A percentile compares a stretch with the other conserved stretches of the same genome.
Evolutionary conservation across 2,113 vertebrate species (phyloP).

Genomic region (Cromileptes altivelis): DNA sequence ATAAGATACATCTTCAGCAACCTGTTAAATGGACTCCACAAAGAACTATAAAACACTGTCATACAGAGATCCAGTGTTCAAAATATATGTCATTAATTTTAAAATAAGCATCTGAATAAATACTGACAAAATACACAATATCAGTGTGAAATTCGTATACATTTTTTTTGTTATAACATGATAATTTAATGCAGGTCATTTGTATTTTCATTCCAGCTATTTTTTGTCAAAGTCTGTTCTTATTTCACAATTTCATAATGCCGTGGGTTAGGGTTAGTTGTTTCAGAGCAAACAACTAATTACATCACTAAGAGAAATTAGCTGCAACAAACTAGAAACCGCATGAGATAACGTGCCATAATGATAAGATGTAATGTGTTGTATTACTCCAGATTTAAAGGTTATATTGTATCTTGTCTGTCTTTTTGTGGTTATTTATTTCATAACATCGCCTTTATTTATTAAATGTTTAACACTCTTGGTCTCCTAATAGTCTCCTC

Average conservation of each 20-base stretch:
- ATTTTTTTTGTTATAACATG: too few relatives aligned
- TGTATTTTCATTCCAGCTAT: not conserved
- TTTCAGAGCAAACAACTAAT: too few relatives aligned
- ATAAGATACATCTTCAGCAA: too few relatives aligned
- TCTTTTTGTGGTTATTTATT: not conserved
- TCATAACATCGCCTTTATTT: not conserved
- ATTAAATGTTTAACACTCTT: not conserved
- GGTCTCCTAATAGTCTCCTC: not conserved
- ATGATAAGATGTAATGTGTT: not conserved
- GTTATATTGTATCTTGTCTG: not conserved
- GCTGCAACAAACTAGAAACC: not conserved
- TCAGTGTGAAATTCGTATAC: too few relatives aligned
- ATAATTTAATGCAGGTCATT: not conserved
- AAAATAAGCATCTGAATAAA: too few relatives aligned
- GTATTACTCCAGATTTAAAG: not conserved
- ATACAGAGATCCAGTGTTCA: not conserved
- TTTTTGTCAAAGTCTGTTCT: not conserved
- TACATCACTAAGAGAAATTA: not conserved
- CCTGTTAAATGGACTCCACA: too few relatives aligned
- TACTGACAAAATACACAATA: too few relatives aligned
- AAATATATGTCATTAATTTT: too few relatives aligned
- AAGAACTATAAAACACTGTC: too few relatives aligned
- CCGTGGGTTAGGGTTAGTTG: not conserved
- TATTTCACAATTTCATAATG: not conserved
- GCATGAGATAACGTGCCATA: not conserved